Conservation (phyloP, 92 coral and sea anemone species). For the Porites divaricata region DNA sequence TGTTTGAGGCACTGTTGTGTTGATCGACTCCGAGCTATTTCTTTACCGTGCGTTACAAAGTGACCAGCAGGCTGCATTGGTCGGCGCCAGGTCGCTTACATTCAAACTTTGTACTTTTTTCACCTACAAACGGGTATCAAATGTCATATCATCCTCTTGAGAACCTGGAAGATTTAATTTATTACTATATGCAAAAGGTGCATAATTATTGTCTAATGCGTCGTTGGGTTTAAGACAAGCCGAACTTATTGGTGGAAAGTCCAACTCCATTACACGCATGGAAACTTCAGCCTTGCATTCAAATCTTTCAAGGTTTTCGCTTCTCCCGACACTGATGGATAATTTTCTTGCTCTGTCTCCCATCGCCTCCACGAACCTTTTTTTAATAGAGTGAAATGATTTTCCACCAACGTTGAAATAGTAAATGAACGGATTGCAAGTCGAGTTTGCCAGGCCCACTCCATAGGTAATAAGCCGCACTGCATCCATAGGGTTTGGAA, state of each 20-base stretch:
- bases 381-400: background rate
- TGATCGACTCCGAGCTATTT: too few species aligned
- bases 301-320: background rate
- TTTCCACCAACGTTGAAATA: slow-evolving; percentile 14
- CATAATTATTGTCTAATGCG: background rate
- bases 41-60: too few species aligned
- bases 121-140: background rate
- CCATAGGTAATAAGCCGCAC: slow-evolving; percentile 60
- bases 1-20: too few species aligned
- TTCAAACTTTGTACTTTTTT: too few species aligned
- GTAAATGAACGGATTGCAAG: slow-evolving; percentile 74
- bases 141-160: background rate
- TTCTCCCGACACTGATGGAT: background rate
- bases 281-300: background rate
- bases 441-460: slow-evolving; percentile 65
- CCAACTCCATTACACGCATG: background rate
- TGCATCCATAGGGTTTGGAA: slow-evolving; percentile 70
- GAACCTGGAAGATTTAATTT: background rate
- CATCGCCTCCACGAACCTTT: background rate
- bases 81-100: too few species aligned
- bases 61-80: too few species aligned
- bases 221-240: background rate
- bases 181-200: background rate
- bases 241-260: background rate
- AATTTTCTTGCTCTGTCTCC: background rate